These are phyloP conservation scores for Phocides pigmalion DNA, from an alignment of 1,140 invertebrate genomes.

Conservation along the genomic window DNA sequence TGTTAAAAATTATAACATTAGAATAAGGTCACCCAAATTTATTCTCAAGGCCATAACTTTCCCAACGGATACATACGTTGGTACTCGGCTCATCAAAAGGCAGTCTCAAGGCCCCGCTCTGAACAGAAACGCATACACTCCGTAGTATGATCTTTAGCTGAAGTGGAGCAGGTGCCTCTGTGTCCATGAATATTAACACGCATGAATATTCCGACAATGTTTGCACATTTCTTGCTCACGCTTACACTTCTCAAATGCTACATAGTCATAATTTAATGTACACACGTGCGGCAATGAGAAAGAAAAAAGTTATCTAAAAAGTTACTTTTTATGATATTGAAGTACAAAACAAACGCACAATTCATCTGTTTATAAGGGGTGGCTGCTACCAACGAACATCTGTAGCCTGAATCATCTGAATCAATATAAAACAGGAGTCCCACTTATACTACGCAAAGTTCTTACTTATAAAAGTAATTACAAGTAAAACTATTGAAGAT, in stretches of 20 bases:
- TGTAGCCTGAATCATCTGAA: too few relatives aligned
- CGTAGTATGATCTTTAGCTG: slow-evolving; percentile 44
- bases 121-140: slow-evolving; percentile 36
- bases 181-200: slow-evolving; percentile 71
- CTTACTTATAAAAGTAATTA: too few relatives aligned
- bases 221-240: slow-evolving; percentile 67
- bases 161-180: slow-evolving; percentile 59
- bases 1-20: too few relatives aligned
- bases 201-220: slow-evolving; percentile 71
- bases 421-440: too few relatives aligned
- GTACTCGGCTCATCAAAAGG: neutral
- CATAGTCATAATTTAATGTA: slow-evolving; percentile 29
- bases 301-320: neutral
- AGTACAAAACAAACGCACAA: too few relatives aligned
- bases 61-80: neutral
- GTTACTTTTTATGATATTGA: too few relatives aligned
- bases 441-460: too few relatives aligned
- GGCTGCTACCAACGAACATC: too few relatives aligned
- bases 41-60: neutral
- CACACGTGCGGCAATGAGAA: slow-evolving; percentile 1
- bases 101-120: slow-evolving; percentile 10
- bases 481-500: too few relatives aligned
- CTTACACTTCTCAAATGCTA: slow-evolving; percentile 38
- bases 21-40: neutral
- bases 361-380: too few relatives aligned